Percentiles rank a stretch among this genome's conserved stretches.
phyloP scores from a whole-genome alignment of 2,797 vertebrate species.

The Oreochromis mossambicus region DNA sequence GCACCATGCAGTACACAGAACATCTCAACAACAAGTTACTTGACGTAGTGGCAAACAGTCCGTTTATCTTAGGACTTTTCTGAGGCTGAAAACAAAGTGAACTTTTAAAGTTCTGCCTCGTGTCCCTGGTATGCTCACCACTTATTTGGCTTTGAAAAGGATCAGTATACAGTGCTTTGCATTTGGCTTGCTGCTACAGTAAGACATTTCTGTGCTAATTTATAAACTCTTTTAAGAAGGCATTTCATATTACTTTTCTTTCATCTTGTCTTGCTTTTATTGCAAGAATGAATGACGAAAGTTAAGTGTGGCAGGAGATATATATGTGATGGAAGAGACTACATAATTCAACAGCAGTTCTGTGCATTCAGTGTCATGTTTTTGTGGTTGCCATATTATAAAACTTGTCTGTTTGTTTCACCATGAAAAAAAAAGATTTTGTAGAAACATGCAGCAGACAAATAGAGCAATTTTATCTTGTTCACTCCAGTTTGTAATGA shows the following conservation, averaged over 20 bases:
- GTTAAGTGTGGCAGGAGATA: background rate
- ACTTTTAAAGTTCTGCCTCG: background rate
- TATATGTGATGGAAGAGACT: background rate
- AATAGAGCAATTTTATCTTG: conserved; percentile 38
- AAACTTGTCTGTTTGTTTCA: background rate
- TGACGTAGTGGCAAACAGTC: background rate
- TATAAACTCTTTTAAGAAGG: background rate
- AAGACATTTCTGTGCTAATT: background rate
- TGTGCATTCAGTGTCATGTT: background rate
- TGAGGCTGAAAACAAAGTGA: background rate
- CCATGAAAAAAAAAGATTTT: background rate
- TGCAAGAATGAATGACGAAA: background rate
- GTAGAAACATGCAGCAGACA: background rate
- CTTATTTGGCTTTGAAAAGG: background rate
- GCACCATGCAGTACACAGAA: background rate
- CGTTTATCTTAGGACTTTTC: background rate
- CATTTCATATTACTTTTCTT: background rate
- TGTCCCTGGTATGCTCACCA: background rate
- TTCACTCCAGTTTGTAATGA: conserved; percentile 45
- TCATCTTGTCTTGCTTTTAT: background rate
- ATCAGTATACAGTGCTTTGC: background rate
- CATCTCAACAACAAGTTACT: background rate
- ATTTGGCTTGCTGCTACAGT: background rate
- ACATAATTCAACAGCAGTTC: background rate
- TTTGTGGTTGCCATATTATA: background rate